A percentile compares a stretch with the other conserved stretches of the same genome.
Evolutionary conservation across 2,888 invertebrate species (phyloP).

Genomic region (Cheilosia variabilis): DNA sequence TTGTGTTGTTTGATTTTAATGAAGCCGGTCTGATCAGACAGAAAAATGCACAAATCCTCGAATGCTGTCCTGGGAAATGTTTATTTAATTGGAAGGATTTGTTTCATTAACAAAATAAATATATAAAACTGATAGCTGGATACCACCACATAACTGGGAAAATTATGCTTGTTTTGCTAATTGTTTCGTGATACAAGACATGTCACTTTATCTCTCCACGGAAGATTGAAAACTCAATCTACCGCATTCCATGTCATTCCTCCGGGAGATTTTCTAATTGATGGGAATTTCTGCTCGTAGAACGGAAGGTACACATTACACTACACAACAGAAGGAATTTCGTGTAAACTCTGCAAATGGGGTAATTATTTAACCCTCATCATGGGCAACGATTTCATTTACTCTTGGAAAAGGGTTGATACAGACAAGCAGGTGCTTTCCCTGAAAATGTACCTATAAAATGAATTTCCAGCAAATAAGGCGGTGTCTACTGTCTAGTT

Average conservation of each 20-base stretch:
- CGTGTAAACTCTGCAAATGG: conserved; percentile 67
- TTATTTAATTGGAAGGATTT: conserved; percentile 51
- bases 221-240: conserved; percentile 62
- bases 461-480: conserved; percentile 21
- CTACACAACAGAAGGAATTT: conserved; percentile 49
- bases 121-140: no score
- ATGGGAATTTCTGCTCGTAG: conserved; percentile 51
- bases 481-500: conserved; percentile 23
- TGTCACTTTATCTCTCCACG: conserved; percentile 11
- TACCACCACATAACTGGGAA: neutral
- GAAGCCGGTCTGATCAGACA: conserved; percentile 54
- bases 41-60: conserved; percentile 35
- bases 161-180: neutral
- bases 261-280: conserved; percentile 64
- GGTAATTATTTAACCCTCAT: conserved; percentile 77
- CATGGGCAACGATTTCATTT: conserved; percentile 68
- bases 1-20: conserved; percentile 65
- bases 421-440: conserved; percentile 17
- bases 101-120: conserved; percentile 42
- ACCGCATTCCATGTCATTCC: conserved; percentile 51
- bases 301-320: conserved; percentile 4
- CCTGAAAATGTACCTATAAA: conserved; percentile 24
- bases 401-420: conserved; percentile 64
- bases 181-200: conserved; percentile 23
- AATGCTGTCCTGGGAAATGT: conserved; percentile 10